phyloP scores from a whole-genome alignment of 53 echinoderm and acorn worm species.

The Luidia sarsii region DNA sequence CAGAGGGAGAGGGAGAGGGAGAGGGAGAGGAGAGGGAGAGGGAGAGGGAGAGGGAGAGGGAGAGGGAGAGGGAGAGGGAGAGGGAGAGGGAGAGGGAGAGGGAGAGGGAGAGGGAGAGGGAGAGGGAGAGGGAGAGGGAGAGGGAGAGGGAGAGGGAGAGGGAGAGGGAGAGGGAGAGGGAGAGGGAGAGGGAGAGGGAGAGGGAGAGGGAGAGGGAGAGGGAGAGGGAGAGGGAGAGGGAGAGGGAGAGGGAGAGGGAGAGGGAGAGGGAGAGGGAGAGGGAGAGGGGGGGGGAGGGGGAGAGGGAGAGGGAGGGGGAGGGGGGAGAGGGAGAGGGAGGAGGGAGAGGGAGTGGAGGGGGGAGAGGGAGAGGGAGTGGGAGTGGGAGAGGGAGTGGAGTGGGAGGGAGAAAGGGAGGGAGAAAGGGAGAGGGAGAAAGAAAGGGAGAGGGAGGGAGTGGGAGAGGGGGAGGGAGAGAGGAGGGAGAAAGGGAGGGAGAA shows the following conservation, averaged over 20 bases:
- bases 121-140: not conserved
- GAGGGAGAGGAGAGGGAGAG: not conserved
- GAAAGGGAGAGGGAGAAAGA: not conserved
- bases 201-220: not conserved
- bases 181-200: not conserved
- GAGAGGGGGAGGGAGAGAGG: not conserved
- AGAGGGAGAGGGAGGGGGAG: not conserved
- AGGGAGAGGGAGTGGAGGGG: not conserved
- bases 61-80: not conserved
- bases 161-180: not conserved
- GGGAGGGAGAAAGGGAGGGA: constrained; percentile 4
- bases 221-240: not conserved
- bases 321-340: constrained; percentile 80
- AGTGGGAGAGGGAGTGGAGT: constrained; percentile 68
- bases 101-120: not conserved
- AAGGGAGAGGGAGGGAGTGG: not conserved
- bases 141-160: not conserved
- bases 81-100: constrained; percentile 6
- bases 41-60: not conserved
- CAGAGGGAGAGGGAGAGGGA: not conserved
- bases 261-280: not conserved
- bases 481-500: not conserved
- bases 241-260: not conserved
- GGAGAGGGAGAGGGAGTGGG: not conserved
- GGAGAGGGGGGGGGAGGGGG: not conserved